These are phyloP conservation scores for Ophion costatus DNA, from an alignment of 2,888 invertebrate genomes.

Conservation along the genomic window DNA sequence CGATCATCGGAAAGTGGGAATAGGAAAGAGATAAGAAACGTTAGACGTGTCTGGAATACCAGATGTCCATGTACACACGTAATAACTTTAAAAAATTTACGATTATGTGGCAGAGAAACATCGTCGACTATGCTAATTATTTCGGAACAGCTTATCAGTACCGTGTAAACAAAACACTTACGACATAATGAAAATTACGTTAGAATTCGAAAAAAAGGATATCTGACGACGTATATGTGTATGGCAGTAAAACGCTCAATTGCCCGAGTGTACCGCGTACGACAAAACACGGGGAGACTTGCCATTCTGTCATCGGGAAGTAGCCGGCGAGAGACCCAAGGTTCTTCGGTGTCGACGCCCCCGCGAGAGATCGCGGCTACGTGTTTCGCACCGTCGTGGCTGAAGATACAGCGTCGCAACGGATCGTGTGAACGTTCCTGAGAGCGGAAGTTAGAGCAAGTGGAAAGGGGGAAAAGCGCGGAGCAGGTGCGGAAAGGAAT, in stretches of 20 bases:
- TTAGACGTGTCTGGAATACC: not conserved
- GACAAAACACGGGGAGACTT: not conserved
- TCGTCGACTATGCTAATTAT: not conserved
- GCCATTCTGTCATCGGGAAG: conserved; percentile 5
- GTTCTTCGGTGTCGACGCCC: not conserved
- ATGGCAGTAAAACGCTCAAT: not conserved
- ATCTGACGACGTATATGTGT: not conserved
- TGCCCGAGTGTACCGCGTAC: not conserved
- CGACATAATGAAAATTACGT: not conserved
- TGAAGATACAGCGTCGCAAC: not conserved
- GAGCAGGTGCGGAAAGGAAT: not conserved
- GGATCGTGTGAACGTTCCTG: not conserved
- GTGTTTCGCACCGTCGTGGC: not conserved
- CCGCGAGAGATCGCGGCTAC: not conserved
- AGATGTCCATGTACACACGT: not conserved
- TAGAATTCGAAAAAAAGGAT: not conserved
- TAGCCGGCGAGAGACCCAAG: not conserved
- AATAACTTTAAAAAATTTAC: not conserved
- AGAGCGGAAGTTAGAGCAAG: not conserved
- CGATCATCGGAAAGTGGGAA: not conserved
- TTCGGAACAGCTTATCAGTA: not conserved
- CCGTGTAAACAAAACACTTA: too few relatives aligned
- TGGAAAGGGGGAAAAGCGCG: not conserved
- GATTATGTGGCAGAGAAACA: not conserved
- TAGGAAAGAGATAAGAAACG: not conserved